phyloP scores from a whole-genome alignment of 2,797 vertebrate genomes.

The Hypotaenidia okinawae region DNA sequence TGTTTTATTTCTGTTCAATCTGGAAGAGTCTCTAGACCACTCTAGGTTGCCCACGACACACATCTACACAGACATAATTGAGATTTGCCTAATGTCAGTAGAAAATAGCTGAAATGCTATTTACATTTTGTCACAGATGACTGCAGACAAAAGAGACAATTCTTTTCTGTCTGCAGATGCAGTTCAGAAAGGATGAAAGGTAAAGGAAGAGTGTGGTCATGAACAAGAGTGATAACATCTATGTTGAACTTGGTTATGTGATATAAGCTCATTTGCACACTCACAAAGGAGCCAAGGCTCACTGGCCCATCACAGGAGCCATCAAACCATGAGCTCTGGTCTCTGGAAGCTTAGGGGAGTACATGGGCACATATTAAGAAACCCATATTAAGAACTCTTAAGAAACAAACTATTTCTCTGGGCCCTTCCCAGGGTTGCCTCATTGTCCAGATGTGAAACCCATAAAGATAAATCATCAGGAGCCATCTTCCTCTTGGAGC shows the following conservation, averaged over 20 bases:
- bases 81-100: not conserved
- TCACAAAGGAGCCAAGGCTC: not conserved
- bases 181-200: not conserved
- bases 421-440: not conserved
- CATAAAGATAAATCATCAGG: not conserved
- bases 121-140: conserved; percentile 18
- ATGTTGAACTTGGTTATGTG: not conserved
- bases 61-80: not conserved
- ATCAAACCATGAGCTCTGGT: not conserved
- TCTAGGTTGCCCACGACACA: accelerated
- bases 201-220: not conserved
- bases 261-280: not conserved
- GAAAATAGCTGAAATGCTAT: not conserved
- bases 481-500: not conserved
- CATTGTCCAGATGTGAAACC: not conserved
- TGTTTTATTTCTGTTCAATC: not conserved
- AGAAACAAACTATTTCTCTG: not conserved
- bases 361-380: not conserved
- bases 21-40: not conserved
- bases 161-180: not conserved
- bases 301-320: too few relatives aligned
- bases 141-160: not conserved
- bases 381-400: not conserved
- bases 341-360: not conserved
- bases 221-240: not conserved